Conservation (phyloP, 2,113 vertebrate genomes). For the Choloepus hoffmanni region DNA sequence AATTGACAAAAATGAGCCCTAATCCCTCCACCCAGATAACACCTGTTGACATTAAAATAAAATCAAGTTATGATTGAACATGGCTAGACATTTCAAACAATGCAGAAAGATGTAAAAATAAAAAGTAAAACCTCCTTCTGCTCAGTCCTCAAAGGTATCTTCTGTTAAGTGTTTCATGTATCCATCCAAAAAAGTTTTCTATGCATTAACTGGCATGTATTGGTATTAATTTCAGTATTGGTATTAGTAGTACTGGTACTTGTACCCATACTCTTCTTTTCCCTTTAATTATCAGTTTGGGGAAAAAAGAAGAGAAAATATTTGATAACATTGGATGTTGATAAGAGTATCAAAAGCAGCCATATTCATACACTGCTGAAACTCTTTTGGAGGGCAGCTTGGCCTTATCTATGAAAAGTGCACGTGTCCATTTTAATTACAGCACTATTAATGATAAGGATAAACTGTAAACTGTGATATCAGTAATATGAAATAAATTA, state of each 20-base stretch:
- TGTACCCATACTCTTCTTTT: background rate
- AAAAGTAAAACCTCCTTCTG: slow-evolving; percentile 5
- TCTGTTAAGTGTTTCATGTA: background rate
- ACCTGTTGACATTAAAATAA: slow-evolving; percentile 50
- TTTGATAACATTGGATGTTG: background rate
- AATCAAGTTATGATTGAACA: background rate
- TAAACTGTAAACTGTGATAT: background rate
- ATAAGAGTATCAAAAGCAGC: background rate
- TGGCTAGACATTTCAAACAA: background rate
- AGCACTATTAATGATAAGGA: background rate
- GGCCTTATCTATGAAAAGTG: background rate
- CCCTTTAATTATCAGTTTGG: background rate
- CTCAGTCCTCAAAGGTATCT: background rate
- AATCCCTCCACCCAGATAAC: slow-evolving; percentile 9
- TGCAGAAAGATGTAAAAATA: background rate
- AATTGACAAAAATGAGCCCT: slow-evolving; percentile 1
- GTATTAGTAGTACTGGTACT: background rate
- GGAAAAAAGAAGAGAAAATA: background rate
- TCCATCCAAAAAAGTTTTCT: background rate
- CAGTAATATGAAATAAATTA: background rate
- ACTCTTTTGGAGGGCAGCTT: background rate
- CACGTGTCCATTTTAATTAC: background rate
- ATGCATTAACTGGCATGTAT: background rate
- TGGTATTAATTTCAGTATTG: background rate
- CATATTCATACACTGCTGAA: background rate